Percentiles rank a stretch among this genome's conserved stretches.
These are phyloP conservation scores for Conus canariensis DNA, from an alignment of 2,888 invertebrate species.

Conservation along the genomic window DNA sequence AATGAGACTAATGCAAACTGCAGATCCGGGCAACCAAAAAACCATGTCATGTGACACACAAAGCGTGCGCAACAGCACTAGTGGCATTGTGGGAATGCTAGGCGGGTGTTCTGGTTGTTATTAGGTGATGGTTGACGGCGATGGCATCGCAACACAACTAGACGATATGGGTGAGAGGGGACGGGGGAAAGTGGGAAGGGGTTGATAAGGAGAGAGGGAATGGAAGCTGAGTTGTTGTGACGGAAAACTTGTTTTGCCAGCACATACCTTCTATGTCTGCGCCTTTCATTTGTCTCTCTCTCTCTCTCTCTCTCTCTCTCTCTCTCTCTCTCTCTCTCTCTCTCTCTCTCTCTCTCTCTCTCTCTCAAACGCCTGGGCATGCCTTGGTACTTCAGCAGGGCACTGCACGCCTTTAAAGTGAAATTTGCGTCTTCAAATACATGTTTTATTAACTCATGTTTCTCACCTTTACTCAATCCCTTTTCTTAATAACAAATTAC, in stretches of 20 bases:
- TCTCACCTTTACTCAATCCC: too few species aligned
- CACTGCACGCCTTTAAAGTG: too few species aligned
- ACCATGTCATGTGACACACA: neutral
- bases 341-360: too few species aligned
- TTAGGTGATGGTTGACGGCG: neutral
- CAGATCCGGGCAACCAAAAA: neutral
- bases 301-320: too few species aligned
- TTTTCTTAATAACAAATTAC: too few species aligned
- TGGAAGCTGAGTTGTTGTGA: neutral
- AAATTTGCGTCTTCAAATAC: too few species aligned
- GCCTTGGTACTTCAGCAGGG: too few species aligned
- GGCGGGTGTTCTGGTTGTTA: neutral
- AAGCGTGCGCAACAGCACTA: neutral
- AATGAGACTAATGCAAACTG: constrained; percentile 13
- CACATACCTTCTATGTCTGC: constrained; percentile 13
- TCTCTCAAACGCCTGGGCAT: too few species aligned
- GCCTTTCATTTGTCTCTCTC: neutral
- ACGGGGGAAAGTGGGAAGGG: neutral
- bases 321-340: too few species aligned
- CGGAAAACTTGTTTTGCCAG: constrained; percentile 8
- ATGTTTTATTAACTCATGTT: too few species aligned
- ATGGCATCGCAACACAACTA: neutral
- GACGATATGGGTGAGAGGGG: neutral
- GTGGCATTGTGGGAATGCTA: neutral
- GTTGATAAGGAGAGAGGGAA: neutral